Conservation (phyloP, 2,797 vertebrate genomes). For the Eulemur coronatus region DNA sequence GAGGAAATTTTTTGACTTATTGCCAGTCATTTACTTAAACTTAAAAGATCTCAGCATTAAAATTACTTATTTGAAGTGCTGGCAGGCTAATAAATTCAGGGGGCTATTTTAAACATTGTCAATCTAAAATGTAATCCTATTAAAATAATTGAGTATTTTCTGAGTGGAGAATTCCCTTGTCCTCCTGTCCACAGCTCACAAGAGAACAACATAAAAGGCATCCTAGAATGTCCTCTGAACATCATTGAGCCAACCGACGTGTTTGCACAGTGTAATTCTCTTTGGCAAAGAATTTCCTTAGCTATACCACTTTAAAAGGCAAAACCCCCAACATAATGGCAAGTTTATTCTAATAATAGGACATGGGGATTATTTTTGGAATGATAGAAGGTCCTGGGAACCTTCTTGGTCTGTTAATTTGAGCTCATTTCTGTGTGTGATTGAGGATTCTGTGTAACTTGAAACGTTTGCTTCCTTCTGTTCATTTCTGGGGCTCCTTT, state of each 20-base stretch:
- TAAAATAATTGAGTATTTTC: constrained; percentile 85
- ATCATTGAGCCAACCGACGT: constrained; percentile 30
- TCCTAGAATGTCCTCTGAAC: constrained; percentile 73
- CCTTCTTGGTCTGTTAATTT: constrained; percentile 51
- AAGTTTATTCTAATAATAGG: constrained; percentile 55
- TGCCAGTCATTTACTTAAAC: constrained; percentile 84
- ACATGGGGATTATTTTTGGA: constrained; percentile 43
- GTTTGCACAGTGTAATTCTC: neutral
- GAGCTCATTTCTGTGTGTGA: constrained; percentile 54
- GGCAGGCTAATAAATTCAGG: constrained; percentile 82
- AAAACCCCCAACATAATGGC: neutral
- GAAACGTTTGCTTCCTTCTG: neutral
- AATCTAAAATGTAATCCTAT: constrained; percentile 83
- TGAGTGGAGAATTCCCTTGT: constrained; percentile 79
- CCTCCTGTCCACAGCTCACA: constrained; percentile 41
- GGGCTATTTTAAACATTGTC: constrained; percentile 82
- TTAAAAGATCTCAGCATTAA: constrained; percentile 81
- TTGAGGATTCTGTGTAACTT: neutral
- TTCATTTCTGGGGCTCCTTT: neutral
- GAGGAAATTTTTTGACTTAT: constrained; percentile 69
- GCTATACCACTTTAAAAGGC: neutral
- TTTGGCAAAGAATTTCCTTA: constrained; percentile 1
- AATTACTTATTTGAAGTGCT: constrained; percentile 81
- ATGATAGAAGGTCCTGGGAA: constrained; percentile 59
- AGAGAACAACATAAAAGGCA: constrained; percentile 73